Percentiles rank a stretch among this genome's conserved stretches.
Conservation (phyloP, 1,140 invertebrate genomes). For the Pseudoatta argentina region DNA sequence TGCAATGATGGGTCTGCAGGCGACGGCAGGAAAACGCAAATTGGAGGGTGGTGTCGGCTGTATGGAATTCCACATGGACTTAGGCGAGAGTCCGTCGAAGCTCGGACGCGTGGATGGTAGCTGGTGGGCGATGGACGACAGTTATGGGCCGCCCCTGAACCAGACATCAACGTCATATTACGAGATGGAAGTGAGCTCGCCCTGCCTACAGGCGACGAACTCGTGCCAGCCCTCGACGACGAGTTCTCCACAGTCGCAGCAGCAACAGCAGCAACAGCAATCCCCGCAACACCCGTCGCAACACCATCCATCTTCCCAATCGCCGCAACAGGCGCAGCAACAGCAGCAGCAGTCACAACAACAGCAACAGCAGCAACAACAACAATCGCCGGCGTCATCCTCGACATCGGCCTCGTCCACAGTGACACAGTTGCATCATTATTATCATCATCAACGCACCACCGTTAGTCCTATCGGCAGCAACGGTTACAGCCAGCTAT, state of each 20-base stretch:
- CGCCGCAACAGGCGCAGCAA: constrained; percentile 55
- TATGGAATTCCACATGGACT: constrained; percentile 85
- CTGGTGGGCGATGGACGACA: constrained; percentile 85
- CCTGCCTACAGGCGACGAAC: constrained; percentile 77
- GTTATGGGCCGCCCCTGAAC: constrained; percentile 77
- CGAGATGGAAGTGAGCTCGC: constrained; percentile 80
- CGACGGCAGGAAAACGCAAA: constrained; percentile 91
- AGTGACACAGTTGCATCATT: constrained; percentile 73
- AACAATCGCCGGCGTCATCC: constrained; percentile 57
- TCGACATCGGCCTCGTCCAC: constrained; percentile 66
- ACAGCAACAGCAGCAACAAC: constrained; percentile 48
- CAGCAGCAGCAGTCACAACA: constrained; percentile 56
- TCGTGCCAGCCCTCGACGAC: constrained; percentile 74
- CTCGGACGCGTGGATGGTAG: constrained; percentile 84
- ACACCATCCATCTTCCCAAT: constrained; percentile 55
- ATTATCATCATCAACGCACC: constrained; percentile 79
- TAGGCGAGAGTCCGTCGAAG: constrained; percentile 85
- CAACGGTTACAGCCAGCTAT: constrained; percentile 82
- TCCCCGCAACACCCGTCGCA: constrained; percentile 43
- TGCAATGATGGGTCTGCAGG: constrained; percentile 92
- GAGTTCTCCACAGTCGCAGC: constrained; percentile 67
- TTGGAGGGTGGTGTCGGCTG: constrained; percentile 87
- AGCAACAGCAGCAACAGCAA: constrained; percentile 64
- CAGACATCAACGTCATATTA: constrained; percentile 79
- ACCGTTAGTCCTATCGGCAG: constrained; percentile 67